Conservation (phyloP, 2,888 invertebrate genomes). For the Digitonthophagus gazella region DNA sequence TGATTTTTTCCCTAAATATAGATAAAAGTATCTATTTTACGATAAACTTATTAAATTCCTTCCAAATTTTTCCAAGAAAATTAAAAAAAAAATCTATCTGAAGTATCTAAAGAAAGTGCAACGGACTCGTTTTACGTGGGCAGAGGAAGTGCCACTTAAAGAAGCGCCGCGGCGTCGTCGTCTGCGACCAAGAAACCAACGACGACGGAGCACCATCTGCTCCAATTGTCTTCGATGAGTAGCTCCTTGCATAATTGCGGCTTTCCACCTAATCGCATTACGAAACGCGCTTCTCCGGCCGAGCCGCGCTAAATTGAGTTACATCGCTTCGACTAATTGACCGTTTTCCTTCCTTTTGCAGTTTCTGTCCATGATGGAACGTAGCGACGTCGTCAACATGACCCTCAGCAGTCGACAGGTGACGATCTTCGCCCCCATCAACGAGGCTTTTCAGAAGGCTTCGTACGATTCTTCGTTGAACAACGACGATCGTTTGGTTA, state of each 20-base stretch:
- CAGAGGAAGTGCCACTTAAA: neutral
- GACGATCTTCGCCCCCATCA: slow-evolving; percentile 88
- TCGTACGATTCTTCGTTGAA: slow-evolving; percentile 52
- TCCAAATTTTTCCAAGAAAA: too few species aligned
- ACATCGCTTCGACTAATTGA: too few species aligned
- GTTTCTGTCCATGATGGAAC: slow-evolving; percentile 75
- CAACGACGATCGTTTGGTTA: slow-evolving; percentile 57
- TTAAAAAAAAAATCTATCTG: neutral
- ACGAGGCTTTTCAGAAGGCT: slow-evolving; percentile 76
- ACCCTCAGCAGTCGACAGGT: slow-evolving; percentile 71
- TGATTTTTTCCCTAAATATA: too few species aligned
- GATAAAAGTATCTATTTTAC: too few species aligned
- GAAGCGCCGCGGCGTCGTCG: neutral
- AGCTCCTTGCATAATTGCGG: neutral
- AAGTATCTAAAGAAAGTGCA: neutral
- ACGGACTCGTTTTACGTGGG: neutral
- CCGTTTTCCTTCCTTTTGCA: slow-evolving; percentile 57
- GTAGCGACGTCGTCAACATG: slow-evolving; percentile 69
- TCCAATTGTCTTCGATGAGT: neutral
- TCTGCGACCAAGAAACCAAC: too few species aligned
- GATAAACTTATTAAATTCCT: too few species aligned
- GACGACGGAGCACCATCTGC: neutral
- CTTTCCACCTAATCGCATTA: neutral
- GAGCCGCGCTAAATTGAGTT: neutral
- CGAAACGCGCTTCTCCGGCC: neutral